These are phyloP conservation scores for Phania funesta DNA, from an alignment of 2,888 invertebrate genomes.

Conservation along the genomic window DNA sequence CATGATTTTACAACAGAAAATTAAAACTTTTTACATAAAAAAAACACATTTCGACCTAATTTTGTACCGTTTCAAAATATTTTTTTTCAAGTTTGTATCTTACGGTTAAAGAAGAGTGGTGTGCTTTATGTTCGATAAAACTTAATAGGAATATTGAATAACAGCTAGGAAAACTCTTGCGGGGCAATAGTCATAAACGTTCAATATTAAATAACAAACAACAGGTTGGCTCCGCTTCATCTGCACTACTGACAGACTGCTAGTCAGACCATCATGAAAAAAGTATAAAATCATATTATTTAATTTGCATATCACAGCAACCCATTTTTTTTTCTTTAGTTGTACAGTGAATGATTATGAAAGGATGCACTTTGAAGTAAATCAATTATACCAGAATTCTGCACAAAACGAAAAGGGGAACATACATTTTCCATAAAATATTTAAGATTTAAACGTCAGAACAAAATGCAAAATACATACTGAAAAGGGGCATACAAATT, in stretches of 20 bases:
- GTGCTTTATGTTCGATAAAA: background rate
- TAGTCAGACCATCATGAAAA: background rate
- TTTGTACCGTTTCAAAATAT: too few species aligned
- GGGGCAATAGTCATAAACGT: too few species aligned
- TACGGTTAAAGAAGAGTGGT: too few species aligned
- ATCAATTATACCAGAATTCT: conserved; percentile 33
- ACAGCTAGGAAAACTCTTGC: too few species aligned
- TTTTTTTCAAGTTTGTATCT: too few species aligned
- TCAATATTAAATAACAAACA: background rate
- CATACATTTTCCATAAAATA: conserved; percentile 23
- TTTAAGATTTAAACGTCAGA: background rate
- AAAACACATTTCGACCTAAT: too few species aligned
- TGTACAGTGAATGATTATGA: conserved; percentile 15
- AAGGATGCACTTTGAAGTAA: conserved; percentile 43
- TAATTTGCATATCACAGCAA: conserved; percentile 22
- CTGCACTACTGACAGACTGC: background rate
- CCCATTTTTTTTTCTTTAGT: background rate
- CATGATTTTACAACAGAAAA: too few species aligned
- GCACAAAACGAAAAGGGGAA: background rate
- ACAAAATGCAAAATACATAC: background rate
- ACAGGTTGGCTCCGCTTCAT: background rate
- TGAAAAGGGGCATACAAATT: background rate
- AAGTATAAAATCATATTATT: conserved; percentile 37
- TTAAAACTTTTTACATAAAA: too few species aligned
- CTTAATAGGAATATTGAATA: too few species aligned